Percentiles rank a stretch among this genome's conserved stretches.
Evolutionary conservation across 2,888 invertebrate genomes (phyloP).

Genomic region (Octonoba sinensis): DNA sequence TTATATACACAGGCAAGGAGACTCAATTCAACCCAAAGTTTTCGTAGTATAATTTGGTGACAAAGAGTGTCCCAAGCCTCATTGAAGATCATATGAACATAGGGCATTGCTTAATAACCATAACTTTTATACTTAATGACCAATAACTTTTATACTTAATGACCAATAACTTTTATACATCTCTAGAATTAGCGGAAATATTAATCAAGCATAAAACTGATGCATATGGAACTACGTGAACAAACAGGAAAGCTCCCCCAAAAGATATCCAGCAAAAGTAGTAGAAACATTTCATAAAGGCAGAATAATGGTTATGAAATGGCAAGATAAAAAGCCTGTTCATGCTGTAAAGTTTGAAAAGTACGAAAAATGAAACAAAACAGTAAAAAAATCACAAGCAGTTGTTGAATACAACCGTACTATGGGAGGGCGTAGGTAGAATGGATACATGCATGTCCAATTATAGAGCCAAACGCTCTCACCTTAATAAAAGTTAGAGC

Average conservation of each 20-base stretch:
- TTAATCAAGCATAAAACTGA: slow-evolving; percentile 49
- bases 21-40: slow-evolving; percentile 10
- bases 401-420: neutral
- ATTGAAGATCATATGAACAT: slow-evolving; percentile 42
- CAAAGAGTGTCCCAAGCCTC: slow-evolving; percentile 17
- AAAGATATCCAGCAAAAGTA: slow-evolving; percentile 17
- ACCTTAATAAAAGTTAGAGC: too few relatives aligned
- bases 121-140: too few relatives aligned
- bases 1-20: slow-evolving; percentile 26
- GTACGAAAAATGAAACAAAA: neutral
- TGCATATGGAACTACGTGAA: slow-evolving; percentile 59
- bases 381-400: neutral
- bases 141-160: too few relatives aligned
- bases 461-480: slow-evolving; percentile 16
- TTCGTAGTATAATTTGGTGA: neutral
- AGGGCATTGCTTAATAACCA: slow-evolving; percentile 39
- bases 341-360: neutral
- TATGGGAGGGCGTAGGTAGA: slow-evolving; percentile 7
- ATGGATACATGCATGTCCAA: slow-evolving; percentile 3
- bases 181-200: slow-evolving; percentile 15
- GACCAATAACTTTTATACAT: too few relatives aligned
- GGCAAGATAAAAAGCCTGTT: slow-evolving; percentile 36
- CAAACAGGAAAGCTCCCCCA: slow-evolving; percentile 52
- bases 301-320: slow-evolving; percentile 17
- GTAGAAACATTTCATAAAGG: slow-evolving; percentile 34